Conservation (phyloP, 2,113 vertebrate genomes). For the Sitta europaea region DNA sequence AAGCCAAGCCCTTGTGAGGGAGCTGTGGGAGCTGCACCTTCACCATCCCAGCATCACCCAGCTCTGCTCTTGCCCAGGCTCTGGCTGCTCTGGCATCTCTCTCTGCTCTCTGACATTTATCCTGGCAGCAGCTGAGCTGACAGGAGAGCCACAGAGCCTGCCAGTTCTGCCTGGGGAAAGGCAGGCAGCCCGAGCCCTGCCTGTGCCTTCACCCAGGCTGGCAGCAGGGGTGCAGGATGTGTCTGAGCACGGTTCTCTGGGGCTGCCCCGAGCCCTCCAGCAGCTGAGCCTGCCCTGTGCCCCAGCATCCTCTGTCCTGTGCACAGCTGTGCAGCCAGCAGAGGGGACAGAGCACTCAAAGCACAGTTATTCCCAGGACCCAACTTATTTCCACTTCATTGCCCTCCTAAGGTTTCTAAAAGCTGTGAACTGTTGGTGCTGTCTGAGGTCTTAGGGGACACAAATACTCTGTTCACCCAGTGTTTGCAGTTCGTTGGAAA, state of each 20-base stretch:
- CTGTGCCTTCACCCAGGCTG: background rate
- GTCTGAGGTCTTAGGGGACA: background rate
- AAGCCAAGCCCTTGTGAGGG: background rate
- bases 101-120: background rate
- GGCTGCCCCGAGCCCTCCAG: background rate
- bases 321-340: background rate
- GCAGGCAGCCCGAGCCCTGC: background rate
- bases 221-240: background rate
- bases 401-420: background rate
- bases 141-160: background rate
- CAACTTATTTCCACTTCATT: background rate
- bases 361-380: background rate
- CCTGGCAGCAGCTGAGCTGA: background rate
- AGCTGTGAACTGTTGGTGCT: background rate
- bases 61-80: background rate
- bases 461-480: background rate
- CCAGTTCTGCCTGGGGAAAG: background rate
- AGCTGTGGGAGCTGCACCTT: background rate
- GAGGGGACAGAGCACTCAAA: background rate
- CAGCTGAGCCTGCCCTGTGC: background rate
- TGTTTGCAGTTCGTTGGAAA: background rate
- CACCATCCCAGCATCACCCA: background rate
- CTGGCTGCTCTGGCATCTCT: background rate
- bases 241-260: accelerated
- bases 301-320: background rate